Conservation (phyloP, 2,113 vertebrate genomes). For the Campylomormyrus numenius region DNA sequence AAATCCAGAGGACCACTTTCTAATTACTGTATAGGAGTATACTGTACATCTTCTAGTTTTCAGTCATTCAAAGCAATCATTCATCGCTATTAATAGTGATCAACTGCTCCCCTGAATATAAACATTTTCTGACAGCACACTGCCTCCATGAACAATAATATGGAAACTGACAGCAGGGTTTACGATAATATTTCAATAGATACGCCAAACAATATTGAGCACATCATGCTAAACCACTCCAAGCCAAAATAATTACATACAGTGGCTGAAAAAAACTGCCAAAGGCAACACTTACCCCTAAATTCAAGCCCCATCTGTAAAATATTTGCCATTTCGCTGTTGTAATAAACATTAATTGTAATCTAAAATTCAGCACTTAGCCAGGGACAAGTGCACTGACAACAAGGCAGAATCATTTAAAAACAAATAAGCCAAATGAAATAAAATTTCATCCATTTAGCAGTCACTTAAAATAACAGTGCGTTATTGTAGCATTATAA, state of each 20-base stretch:
- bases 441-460: neutral
- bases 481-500: neutral
- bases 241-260: neutral
- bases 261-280: neutral
- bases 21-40: neutral
- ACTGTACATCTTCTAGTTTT: neutral
- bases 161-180: neutral
- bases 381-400: neutral
- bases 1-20: neutral
- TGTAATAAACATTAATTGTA: neutral
- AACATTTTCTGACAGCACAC: slow-evolving; percentile 4
- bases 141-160: neutral
- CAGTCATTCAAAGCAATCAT: neutral
- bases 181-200: neutral
- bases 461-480: neutral
- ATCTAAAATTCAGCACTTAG: neutral
- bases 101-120: neutral
- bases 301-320: neutral
- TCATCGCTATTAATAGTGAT: neutral
- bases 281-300: neutral
- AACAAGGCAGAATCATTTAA: neutral
- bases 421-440: neutral
- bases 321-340: neutral
- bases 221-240: neutral
- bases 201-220: neutral